These are phyloP conservation scores for Dicrostonyx torquatus DNA, from an alignment of 2,797 vertebrate species.

Conservation along the genomic window DNA sequence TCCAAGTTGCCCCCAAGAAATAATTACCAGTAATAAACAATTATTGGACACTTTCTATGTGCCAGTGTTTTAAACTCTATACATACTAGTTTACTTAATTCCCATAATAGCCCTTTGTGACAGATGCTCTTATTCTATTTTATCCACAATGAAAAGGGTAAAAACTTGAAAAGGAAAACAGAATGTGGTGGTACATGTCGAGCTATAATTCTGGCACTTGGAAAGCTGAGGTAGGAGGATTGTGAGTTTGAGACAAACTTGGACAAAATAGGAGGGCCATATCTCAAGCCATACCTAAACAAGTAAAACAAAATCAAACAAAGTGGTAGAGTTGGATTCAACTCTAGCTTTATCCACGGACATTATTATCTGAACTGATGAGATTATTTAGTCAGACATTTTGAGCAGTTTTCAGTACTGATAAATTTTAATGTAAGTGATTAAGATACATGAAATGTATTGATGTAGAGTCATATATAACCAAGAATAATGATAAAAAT, in stretches of 20 bases:
- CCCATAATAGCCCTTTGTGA: neutral
- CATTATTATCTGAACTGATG: neutral
- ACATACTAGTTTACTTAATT: constrained; percentile 22
- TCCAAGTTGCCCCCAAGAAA: neutral
- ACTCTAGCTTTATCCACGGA: neutral
- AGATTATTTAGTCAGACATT: neutral
- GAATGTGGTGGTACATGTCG: neutral
- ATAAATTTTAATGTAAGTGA: neutral
- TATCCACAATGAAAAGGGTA: constrained; percentile 1
- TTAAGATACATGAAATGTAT: neutral
- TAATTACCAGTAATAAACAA: constrained; percentile 1
- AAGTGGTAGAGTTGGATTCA: neutral
- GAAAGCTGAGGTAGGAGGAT: neutral
- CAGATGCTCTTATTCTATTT: constrained; percentile 20
- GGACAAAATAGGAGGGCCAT: neutral
- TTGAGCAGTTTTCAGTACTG: constrained; percentile 19
- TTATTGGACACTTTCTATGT: constrained; percentile 11
- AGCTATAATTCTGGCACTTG: neutral
- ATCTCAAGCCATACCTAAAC: neutral
- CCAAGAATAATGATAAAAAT: constrained; percentile 4
- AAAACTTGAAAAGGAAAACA: constrained; percentile 31
- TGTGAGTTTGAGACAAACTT: neutral
- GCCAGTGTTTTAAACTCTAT: neutral
- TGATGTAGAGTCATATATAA: neutral
- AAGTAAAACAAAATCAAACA: neutral